Evolutionary conservation across 2,113 vertebrate genomes (phyloP), one percentile per base, ranked within the genome.

Genomic region (Acanthisitta chloris): DNA sequence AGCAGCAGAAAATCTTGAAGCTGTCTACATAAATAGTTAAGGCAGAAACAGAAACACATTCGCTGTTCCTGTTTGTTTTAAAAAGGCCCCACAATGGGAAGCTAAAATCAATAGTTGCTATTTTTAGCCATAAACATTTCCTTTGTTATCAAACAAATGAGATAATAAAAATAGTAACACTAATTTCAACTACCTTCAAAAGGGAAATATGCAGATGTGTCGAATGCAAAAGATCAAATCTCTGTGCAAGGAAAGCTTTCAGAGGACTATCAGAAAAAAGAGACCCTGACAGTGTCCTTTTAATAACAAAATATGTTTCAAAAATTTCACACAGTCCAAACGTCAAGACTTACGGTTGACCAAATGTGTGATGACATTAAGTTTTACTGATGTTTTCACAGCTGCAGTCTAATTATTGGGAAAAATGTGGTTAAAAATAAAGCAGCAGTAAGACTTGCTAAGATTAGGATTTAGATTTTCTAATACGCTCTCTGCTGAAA

Each of bases 21-120:
- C 64, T 70, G 57, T 67, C 76, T 88, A 85, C n/a, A 72, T 74
- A 70, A 96, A 95, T 66, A 90, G 93, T 92, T 91, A 80, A 59
- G 58, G 80, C 92, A 92, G 92, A 88, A 94, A n/a, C 55, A 74
- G 76, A 94, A 86, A 86, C 14, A 23, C 42, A 65, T 79, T 71
- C 36, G 12, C 51, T 55, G 65, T 38, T 87, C 43, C 65, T 79
- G 65, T 77, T 88, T 94, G 76, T 86, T 96, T 93, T 64, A 36
- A 69, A 71, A 94, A 86, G 61, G 66, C 28, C 45, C n/a, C 62
- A 90, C 61, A 86, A 51, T 58, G 52, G 72, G 66, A 87, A 93
- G 64, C 83, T 73, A 94, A 95, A 95, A 90, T 61, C 90, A 96
- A 86, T 78, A 80, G 83, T 38, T 89, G n/a, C 67, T 96, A 84